A percentile compares a stretch with the other conserved stretches of the same genome.
Evolutionary conservation across 2,797 vertebrate genomes (phyloP).

Genomic region (Mormyrus hasselquistii): DNA sequence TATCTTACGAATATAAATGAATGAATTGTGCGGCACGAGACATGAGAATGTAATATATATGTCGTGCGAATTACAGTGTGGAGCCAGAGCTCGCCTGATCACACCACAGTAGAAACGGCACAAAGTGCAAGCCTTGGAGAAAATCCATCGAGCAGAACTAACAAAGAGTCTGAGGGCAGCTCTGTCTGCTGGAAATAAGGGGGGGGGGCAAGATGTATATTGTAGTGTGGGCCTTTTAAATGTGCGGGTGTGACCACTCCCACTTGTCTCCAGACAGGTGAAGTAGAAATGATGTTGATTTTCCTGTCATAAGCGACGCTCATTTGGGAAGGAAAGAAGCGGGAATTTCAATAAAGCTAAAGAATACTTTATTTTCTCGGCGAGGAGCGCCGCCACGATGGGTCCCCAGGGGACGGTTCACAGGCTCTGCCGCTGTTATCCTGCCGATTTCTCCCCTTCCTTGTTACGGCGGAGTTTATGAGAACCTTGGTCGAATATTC

Average conservation of each 20-base stretch:
- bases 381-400: constrained; percentile 45
- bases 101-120: not conserved
- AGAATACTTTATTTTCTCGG: constrained; percentile 49
- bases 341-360: constrained; percentile 49
- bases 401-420: constrained; percentile 49
- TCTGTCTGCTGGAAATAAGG: constrained; percentile 37
- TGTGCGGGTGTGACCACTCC: constrained; percentile 32
- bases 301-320: constrained; percentile 37
- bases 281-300: constrained; percentile 39
- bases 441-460: constrained; percentile 48
- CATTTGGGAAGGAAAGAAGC: constrained; percentile 40
- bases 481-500: constrained; percentile 59
- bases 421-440: constrained; percentile 56
- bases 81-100: not conserved
- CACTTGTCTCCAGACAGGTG: constrained; percentile 27
- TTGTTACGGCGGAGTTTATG: constrained; percentile 64
- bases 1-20: not conserved
- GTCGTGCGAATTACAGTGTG: not conserved
- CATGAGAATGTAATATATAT: not conserved
- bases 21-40: not conserved
- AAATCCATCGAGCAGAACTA: constrained; percentile 45
- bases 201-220: constrained; percentile 9
- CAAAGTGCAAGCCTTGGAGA: constrained; percentile 21
- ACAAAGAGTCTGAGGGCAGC: constrained; percentile 41
- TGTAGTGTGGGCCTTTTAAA: constrained; percentile 21